Percentiles rank a stretch among this genome's conserved stretches.
These are phyloP conservation scores for Chlorodrepanis virens DNA, from an alignment of 2,113 vertebrate genomes.

Conservation along the genomic window DNA sequence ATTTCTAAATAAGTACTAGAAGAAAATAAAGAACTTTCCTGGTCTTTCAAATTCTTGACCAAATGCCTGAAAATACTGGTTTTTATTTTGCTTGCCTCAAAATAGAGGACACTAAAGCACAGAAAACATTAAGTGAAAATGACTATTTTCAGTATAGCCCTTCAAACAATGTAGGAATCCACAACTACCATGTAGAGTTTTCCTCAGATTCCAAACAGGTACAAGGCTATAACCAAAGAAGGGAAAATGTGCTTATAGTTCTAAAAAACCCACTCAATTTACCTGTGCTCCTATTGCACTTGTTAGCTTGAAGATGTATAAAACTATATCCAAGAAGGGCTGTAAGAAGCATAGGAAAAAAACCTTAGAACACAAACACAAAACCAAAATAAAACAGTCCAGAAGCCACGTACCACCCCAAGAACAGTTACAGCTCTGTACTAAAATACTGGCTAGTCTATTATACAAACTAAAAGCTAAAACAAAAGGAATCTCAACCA, in stretches of 20 bases:
- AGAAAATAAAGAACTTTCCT: neutral
- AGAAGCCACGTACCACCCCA: neutral
- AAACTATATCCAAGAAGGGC: constrained; percentile 93
- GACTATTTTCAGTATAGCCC: neutral
- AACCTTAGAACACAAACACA: neutral
- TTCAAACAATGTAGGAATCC: neutral
- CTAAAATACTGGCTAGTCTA: neutral
- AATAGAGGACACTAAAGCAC: neutral
- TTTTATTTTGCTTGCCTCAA: neutral
- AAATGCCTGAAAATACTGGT: neutral
- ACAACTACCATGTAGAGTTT: neutral
- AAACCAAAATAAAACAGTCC: neutral
- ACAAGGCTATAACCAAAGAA: neutral
- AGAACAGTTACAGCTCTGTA: neutral
- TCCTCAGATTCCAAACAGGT: neutral
- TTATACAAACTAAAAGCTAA: neutral
- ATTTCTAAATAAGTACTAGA: neutral
- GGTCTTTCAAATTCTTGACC: neutral
- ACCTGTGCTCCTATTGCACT: constrained; percentile 96
- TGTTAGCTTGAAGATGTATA: constrained; percentile 97
- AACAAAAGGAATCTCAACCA: neutral
- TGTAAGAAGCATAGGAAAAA: constrained; percentile 57
- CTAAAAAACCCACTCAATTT: neutral
- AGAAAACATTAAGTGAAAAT: neutral
- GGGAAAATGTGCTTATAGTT: neutral